phyloP scores from a whole-genome alignment of 2,797 vertebrate genomes.

The Lophotriccus pileatus region DNA sequence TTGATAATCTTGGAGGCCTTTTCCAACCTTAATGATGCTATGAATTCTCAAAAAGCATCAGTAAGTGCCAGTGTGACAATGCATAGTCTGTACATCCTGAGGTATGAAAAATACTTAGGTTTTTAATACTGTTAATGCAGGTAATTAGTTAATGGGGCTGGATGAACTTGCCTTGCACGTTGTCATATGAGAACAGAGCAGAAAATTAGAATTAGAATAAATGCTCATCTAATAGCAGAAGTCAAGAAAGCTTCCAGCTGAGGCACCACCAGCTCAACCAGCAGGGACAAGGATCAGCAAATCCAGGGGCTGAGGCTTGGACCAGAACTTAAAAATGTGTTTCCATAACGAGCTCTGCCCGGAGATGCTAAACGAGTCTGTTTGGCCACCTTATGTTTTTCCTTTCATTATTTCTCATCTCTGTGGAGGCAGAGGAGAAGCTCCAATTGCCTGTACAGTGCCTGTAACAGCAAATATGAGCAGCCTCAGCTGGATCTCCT shows the following conservation, averaged over 20 bases:
- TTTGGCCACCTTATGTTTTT: background rate
- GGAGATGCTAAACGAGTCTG: background rate
- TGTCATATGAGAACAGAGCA: background rate
- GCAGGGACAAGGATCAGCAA: background rate
- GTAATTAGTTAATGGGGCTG: background rate
- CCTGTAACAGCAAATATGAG: background rate
- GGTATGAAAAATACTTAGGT: background rate
- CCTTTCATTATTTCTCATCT: background rate
- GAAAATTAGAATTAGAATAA: background rate
- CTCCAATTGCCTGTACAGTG: rapidly evolving
- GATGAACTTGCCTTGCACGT: background rate
- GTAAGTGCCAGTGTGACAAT: background rate
- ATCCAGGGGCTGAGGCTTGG: background rate
- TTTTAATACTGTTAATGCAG: background rate
- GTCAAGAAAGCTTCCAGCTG: background rate
- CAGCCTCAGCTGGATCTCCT: background rate
- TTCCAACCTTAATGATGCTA: background rate
- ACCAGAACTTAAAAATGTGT: background rate
- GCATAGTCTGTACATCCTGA: background rate
- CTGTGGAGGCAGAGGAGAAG: background rate
- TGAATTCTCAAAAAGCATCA: background rate
- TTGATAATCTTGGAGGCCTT: background rate
- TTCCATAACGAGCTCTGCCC: background rate
- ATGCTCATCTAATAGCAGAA: background rate
- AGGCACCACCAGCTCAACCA: background rate